These are phyloP conservation scores for Chamaetylas fuelleborni DNA, from an alignment of 2,113 vertebrate genomes.

Conservation along the genomic window DNA sequence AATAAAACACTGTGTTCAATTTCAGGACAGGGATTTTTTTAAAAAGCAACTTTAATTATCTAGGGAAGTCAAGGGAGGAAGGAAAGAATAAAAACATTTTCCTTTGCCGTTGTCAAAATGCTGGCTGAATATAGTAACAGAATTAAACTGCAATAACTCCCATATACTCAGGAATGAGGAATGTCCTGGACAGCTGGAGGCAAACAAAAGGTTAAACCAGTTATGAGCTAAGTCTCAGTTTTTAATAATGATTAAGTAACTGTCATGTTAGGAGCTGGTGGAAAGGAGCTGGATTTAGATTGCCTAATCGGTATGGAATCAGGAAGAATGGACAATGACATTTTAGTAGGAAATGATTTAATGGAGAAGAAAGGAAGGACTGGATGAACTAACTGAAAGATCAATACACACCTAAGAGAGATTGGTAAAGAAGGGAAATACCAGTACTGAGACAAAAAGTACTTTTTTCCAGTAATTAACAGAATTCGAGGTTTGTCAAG, in stretches of 20 bases:
- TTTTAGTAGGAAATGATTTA: slow-evolving; percentile 64
- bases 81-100: slow-evolving; percentile 30
- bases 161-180: not conserved
- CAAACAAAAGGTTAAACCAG: slow-evolving; percentile 14
- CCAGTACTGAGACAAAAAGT: not conserved
- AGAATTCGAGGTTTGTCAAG: not conserved
- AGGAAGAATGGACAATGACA: slow-evolving; percentile 4
- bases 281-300: not conserved
- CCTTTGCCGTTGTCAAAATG: slow-evolving; percentile 24
- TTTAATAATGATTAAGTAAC: slow-evolving; percentile 4
- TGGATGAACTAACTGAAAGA: not conserved
- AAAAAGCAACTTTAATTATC: not conserved
- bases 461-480: not conserved
- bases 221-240: slow-evolving; percentile 16
- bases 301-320: not conserved
- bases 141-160: slow-evolving; percentile 19
- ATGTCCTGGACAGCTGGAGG: not conserved
- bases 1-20: not conserved
- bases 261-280: not conserved
- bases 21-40: not conserved
- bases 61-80: slow-evolving; percentile 34
- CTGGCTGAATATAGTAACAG: not conserved
- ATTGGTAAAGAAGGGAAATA: not conserved
- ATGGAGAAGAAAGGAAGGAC: slow-evolving; percentile 14
- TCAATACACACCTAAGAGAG: not conserved